Evolutionary conservation across 2,113 vertebrate species (phyloP), one percentile per base, ranked within the genome.

Genomic region (Terrapene triunguis): DNA sequence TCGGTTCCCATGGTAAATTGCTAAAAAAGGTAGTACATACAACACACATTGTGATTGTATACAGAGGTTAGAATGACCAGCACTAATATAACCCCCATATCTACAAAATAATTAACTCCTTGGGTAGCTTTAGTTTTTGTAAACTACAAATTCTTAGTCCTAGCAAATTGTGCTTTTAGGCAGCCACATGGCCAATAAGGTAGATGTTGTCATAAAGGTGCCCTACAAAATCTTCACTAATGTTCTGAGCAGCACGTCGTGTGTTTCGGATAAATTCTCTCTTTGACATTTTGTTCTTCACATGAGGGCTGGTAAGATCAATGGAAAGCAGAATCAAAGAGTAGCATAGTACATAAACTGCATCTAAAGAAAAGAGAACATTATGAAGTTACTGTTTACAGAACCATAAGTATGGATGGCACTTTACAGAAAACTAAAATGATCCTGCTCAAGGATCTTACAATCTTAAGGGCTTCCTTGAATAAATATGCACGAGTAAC

Each of bases 221-320:
- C 88, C 99, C 99, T 89, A 99, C 99, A 95, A 99, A 99, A 98
- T 99, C 99, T 97, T 99, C 99, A 42, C 99, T 99, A 96, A 99
- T 99, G 82, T 99, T 99, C 88, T 99, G 99, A 17, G 99, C 99
- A 47, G 99, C 99, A 47, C 99, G 98, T 8, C 99, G 99, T 0
- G 99, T 99, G 92, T 99, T 99, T 97, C 99, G 98, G 97, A 99
- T 99, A 97, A 99, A 99, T 98, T 99, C 99, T 97, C 99, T 98
- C 98, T 99, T 99, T 78, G 99, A 99, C 99, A 99, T 99, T 98
- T 99, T 99, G 98, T 99, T 99, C 98, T 99, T 99, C 97, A 99
- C 99, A 2, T 99, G 99, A 85, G 99, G 99, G 93, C 99, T 99
- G 97, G 98, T 99, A 96, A 99, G 99, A 97, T 99, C 99, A 92